Evolutionary conservation across 1,140 invertebrate species (phyloP).

Genomic region (Mesaphorura yosii): DNA sequence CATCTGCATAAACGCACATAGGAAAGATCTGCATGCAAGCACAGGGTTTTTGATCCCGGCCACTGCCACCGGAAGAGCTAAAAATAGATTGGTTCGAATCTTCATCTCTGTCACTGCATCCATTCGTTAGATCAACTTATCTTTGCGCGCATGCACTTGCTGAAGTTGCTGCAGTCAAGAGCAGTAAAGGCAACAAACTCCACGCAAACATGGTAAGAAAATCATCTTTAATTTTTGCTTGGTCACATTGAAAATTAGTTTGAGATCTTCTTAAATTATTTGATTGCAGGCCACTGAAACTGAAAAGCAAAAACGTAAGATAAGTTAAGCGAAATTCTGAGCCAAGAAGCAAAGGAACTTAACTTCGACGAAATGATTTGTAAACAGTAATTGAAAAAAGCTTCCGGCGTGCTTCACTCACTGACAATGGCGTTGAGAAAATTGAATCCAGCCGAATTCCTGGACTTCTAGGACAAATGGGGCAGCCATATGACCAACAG

Average conservation of each 20-base stretch:
- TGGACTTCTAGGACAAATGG: conserved; percentile 1
- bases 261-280: background rate
- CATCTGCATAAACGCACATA: too few species aligned
- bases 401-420: background rate
- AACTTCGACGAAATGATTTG: background rate
- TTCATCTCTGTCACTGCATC: too few species aligned
- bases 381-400: background rate
- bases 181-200: too few species aligned
- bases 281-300: background rate
- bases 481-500: conserved; percentile 4
- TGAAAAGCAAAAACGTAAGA: conserved; percentile 1
- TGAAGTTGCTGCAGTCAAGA: too few species aligned
- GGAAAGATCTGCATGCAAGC: too few species aligned
- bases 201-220: background rate
- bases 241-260: background rate
- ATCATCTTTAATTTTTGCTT: background rate
- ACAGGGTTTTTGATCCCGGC: too few species aligned
- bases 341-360: background rate
- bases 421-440: background rate
- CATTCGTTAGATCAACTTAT: too few species aligned
- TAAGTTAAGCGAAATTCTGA: background rate
- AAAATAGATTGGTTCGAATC: too few species aligned
- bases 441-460: conserved; percentile 1
- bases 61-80: too few species aligned
- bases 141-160: too few species aligned